Evolutionary conservation across 1,140 invertebrate genomes (phyloP).

Genomic region (Scylla paramamosain): DNA sequence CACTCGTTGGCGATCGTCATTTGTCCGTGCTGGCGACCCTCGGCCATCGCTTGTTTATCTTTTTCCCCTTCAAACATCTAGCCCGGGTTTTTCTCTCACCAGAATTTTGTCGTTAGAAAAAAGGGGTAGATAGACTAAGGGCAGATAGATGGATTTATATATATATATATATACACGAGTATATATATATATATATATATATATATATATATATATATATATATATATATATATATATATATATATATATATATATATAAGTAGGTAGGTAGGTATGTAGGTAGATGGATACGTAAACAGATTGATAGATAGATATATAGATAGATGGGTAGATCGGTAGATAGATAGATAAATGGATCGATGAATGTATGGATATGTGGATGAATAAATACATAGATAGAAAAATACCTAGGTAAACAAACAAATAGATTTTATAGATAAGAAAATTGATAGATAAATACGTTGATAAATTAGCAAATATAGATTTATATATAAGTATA

Average conservation of each 20-base stretch:
- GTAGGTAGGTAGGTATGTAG: too few species aligned
- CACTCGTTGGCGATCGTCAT: not conserved
- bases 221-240: conserved; percentile 33
- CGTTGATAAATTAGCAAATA: too few species aligned
- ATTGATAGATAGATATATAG: conserved; percentile 32
- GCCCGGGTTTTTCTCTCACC: not conserved
- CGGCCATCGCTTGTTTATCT: not conserved
- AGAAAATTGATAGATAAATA: too few species aligned
- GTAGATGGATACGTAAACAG: conserved; percentile 16
- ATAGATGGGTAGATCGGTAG: conserved; percentile 17
- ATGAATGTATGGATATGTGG: not conserved
- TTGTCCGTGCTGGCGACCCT: not conserved
- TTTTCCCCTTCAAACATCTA: not conserved
- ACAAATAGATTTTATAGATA: too few species aligned
- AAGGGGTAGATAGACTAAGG: not conserved
- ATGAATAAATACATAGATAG: not conserved
- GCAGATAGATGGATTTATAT: not conserved
- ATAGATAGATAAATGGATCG: not conserved
- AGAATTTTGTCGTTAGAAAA: not conserved
- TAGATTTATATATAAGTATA: conserved; percentile 16
- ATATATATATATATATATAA: conserved; percentile 43
- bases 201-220: conserved; percentile 38
- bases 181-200: conserved; percentile 25
- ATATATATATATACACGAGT: not conserved
- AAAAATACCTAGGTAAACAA: not conserved